These are phyloP conservation scores for Rhinoraja longicauda DNA, from an alignment of 2,797 vertebrate genomes.

Conservation along the genomic window DNA sequence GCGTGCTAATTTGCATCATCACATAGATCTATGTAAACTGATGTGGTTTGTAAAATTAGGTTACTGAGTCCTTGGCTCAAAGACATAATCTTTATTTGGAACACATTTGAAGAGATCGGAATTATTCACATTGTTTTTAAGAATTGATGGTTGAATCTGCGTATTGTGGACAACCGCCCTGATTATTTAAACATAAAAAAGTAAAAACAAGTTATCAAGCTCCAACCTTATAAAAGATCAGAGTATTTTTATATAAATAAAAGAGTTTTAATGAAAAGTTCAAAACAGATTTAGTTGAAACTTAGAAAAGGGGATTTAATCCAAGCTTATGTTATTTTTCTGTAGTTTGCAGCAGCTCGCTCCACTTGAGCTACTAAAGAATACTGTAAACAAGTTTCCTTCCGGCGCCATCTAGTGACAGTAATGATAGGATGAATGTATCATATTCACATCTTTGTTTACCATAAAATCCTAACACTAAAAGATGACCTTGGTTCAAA, in stretches of 20 bases:
- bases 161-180: not conserved
- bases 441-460: not conserved
- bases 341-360: not conserved
- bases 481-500: not conserved
- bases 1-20: not conserved
- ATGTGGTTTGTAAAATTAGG: not conserved
- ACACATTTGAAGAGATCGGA: not conserved
- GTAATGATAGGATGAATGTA: not conserved
- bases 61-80: not conserved
- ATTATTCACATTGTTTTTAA: not conserved
- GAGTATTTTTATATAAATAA: not conserved
- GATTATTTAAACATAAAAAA: not conserved
- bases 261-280: not conserved
- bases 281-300: not conserved
- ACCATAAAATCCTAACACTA: not conserved
- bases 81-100: not conserved
- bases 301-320: not conserved
- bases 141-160: not conserved
- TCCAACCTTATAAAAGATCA: not conserved
- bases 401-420: constrained; percentile 27
- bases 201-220: not conserved
- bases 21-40: not conserved
- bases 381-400: constrained; percentile 15
- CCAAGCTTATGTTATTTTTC: not conserved
- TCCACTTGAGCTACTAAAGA: not conserved